Evolutionary conservation across 2,113 vertebrate genomes (phyloP).

Genomic region (Galeopterus variegatus): DNA sequence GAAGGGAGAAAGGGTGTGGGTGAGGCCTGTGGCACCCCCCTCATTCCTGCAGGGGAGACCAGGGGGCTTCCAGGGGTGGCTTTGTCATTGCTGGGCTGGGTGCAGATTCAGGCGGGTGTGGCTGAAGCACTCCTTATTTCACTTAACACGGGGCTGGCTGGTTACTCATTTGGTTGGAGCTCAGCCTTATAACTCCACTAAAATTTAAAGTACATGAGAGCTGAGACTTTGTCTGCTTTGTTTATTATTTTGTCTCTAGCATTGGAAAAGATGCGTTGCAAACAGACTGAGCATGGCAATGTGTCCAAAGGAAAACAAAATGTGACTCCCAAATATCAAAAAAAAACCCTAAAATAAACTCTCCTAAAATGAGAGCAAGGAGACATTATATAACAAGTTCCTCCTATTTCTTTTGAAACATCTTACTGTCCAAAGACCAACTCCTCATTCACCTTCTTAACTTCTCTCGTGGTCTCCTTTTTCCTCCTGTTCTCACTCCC

Average conservation of each 20-base stretch:
- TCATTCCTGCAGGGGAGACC: too few species aligned
- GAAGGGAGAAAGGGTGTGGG: too few species aligned
- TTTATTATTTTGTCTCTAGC: neutral
- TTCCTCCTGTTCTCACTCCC: neutral
- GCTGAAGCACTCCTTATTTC: too few species aligned
- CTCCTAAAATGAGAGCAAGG: neutral
- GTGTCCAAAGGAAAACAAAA: slow-evolving; percentile 26
- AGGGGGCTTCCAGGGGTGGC: too few species aligned
- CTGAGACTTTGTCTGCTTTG: neutral
- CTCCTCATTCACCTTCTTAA: neutral
- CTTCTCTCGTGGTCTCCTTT: neutral
- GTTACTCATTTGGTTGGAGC: too few species aligned
- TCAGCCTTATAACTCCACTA: neutral
- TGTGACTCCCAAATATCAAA: neutral
- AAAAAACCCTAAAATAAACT: slow-evolving; percentile 15
- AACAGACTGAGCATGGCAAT: neutral
- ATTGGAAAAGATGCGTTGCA: neutral
- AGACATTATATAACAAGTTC: neutral
- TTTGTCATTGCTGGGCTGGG: too few species aligned
- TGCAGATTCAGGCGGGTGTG: too few species aligned
- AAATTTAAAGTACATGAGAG: neutral
- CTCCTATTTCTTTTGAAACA: neutral
- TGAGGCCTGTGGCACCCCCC: too few species aligned
- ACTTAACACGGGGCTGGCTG: too few species aligned
- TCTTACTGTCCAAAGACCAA: neutral